These are phyloP conservation scores for Catostomus latipinnis DNA, from an alignment of 2,797 vertebrate genomes.

Conservation along the genomic window DNA sequence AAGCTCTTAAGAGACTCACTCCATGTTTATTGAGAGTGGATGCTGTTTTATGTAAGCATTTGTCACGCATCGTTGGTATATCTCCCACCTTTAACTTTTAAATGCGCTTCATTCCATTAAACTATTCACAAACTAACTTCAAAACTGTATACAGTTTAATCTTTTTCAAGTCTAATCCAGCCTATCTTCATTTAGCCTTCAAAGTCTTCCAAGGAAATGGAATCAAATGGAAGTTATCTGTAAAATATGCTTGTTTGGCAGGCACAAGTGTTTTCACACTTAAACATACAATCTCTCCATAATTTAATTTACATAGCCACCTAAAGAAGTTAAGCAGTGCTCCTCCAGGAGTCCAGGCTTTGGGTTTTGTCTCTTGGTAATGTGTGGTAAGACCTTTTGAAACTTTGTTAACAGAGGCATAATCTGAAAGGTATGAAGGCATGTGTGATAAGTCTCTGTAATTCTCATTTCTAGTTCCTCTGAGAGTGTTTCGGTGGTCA, in stretches of 20 bases:
- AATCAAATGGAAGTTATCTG: constrained; percentile 23
- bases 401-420: neutral
- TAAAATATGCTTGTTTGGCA: constrained; percentile 33
- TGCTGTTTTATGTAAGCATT: constrained; percentile 14
- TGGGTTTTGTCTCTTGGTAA: constrained; percentile 21
- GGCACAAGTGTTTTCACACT: constrained; percentile 13
- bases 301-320: constrained; percentile 4
- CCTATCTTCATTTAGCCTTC: constrained; percentile 6
- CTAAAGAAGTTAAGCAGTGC: neutral
- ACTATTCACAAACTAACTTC: constrained; percentile 6
- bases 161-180: constrained; percentile 40
- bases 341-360: neutral
- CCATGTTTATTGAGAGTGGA: constrained; percentile 14
- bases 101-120: constrained; percentile 22
- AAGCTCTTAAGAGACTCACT: constrained; percentile 14
- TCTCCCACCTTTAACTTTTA: constrained; percentile 26
- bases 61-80: constrained; percentile 13
- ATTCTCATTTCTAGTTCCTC: constrained; percentile 20
- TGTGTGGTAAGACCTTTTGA: neutral
- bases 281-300: constrained; percentile 17
- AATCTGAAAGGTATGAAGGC: constrained; percentile 22
- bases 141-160: neutral
- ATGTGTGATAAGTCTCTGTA: constrained; percentile 26
- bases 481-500: constrained; percentile 14
- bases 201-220: neutral